Base-by-base conservation (phyloP, 1,140 invertebrate species). In the Conus ventricosus region DNA sequence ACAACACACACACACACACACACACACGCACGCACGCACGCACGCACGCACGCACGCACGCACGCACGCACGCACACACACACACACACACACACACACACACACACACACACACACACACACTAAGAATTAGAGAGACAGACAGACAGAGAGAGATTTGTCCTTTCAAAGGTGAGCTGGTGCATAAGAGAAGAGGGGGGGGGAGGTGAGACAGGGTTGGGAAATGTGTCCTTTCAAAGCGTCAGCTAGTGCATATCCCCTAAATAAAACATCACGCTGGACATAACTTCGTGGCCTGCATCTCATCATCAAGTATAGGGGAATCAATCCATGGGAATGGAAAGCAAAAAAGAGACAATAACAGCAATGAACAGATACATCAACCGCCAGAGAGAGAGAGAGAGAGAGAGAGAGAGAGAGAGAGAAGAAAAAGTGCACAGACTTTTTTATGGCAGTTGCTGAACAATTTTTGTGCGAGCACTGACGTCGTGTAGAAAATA, bases 31-130 rank as follows among this genome's bases (percentile, higher is more conserved):
- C 5, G n/a, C 75, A 78, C 75, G 27, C 75, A 78, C 75, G 4
- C n/a, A 78, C 75, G n/a, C 75, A 78, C 75, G 27, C 75, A 78
- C 75, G 27, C 75, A 78, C 75, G n/a, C 75, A 78, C 75, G n/a
- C 75, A 78, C 5, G n/a, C 75, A 78, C 75, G n/a, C 13, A 5
- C 75, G n/a, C 75, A 78, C 75, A n/a, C 75, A 78, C 75, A n/a
- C 75, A 78, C 75, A 78, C 75, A n/a, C 75, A 78, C 75, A n/a
- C 75, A 78, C 75, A n/a, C 75, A 78, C 75, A n/a, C n/a, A 78
- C 23, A 78, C 23, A 10, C 23, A 11, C 75, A 78, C 75, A 25
- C 27, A 78, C 75, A 78, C 75, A 25, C 27, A 10, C 23, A n/a
- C n/a, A 25, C 75, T 17, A 78, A 78, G 75, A 39, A 39, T 39